Percentiles rank a stretch among this genome's conserved stretches.
These are phyloP conservation scores for Parnassius glacialis DNA, from an alignment of 2,888 invertebrate species.

Conservation along the genomic window DNA sequence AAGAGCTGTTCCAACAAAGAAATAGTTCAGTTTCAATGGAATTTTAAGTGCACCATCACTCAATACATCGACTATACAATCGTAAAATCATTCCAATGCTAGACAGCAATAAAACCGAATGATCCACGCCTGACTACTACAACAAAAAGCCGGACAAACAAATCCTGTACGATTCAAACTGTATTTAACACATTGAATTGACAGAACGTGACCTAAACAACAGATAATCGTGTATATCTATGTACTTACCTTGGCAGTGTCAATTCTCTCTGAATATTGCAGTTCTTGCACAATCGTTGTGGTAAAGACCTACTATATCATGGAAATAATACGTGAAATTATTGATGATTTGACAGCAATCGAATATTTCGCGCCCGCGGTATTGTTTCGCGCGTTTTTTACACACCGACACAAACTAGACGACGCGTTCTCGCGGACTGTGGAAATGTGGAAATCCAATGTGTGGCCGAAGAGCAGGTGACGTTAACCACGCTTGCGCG, in stretches of 20 bases:
- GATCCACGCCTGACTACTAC: conserved; percentile 44
- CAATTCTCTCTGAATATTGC: background rate
- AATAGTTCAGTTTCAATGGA: conserved; percentile 46
- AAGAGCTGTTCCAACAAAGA: conserved; percentile 52
- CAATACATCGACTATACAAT: conserved; percentile 29
- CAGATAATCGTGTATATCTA: conserved; percentile 45
- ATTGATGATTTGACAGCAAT: conserved; percentile 20
- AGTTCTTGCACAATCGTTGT: too few species aligned
- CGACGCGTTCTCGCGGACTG: conserved; percentile 62
- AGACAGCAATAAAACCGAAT: conserved; percentile 48
- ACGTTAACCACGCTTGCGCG: conserved; percentile 29
- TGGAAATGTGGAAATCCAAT: conserved; percentile 46
- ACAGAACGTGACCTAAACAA: conserved; percentile 60
- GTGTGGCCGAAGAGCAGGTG: conserved; percentile 40
- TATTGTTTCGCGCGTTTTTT: conserved; percentile 18
- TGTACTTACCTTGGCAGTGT: conserved; percentile 47
- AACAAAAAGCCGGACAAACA: conserved; percentile 56
- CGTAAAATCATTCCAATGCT: conserved; percentile 47
- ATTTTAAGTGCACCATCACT: conserved; percentile 44
- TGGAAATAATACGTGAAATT: conserved; percentile 2
- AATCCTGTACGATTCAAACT: conserved; percentile 48
- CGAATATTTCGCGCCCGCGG: conserved; percentile 11
- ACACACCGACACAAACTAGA: conserved; percentile 30
- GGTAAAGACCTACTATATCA: background rate
- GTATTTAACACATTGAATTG: conserved; percentile 57